Percentiles rank a stretch among this genome's conserved stretches.
Conservation (phyloP, 2,888 invertebrate genomes). For the Noctuana brunneofusca region DNA sequence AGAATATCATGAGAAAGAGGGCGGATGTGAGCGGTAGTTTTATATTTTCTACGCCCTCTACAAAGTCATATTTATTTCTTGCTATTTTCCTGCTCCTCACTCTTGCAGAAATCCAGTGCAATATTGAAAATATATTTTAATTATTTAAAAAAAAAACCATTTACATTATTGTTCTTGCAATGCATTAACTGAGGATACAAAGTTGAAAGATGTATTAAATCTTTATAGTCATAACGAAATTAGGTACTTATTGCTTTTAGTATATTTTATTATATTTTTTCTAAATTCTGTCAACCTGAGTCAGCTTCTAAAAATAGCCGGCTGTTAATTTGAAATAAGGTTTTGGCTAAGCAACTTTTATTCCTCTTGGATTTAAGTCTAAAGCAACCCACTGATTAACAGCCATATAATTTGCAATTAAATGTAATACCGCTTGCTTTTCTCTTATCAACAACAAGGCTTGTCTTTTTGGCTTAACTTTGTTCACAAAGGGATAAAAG, state of each 20-base stretch:
- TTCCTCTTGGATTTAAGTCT: background rate
- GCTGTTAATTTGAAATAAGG: background rate
- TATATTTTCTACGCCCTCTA: constrained; percentile 15
- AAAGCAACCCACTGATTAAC: background rate
- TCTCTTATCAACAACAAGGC: too few relatives aligned
- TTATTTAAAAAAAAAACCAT: background rate
- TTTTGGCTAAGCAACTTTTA: background rate
- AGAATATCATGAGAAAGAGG: constrained; percentile 13
- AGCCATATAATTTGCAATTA: too few relatives aligned
- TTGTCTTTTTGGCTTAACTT: too few relatives aligned
- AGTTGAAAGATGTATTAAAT: too few relatives aligned
- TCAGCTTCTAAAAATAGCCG: background rate
- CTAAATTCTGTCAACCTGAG: background rate
- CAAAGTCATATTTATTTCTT: constrained; percentile 7
- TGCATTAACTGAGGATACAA: too few relatives aligned
- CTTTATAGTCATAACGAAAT: too few relatives aligned
- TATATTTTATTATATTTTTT: background rate
- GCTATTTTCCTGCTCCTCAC: constrained; percentile 1
- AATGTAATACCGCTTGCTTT: too few relatives aligned
- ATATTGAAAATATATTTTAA: constrained; percentile 1
- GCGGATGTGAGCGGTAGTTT: constrained; percentile 12
- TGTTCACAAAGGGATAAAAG: too few relatives aligned
- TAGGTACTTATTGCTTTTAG: background rate
- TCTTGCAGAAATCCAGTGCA: background rate
- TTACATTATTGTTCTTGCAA: too few relatives aligned